Base-by-base conservation (phyloP, 2,888 invertebrate species). In the Stegophylla sp. region DNA sequence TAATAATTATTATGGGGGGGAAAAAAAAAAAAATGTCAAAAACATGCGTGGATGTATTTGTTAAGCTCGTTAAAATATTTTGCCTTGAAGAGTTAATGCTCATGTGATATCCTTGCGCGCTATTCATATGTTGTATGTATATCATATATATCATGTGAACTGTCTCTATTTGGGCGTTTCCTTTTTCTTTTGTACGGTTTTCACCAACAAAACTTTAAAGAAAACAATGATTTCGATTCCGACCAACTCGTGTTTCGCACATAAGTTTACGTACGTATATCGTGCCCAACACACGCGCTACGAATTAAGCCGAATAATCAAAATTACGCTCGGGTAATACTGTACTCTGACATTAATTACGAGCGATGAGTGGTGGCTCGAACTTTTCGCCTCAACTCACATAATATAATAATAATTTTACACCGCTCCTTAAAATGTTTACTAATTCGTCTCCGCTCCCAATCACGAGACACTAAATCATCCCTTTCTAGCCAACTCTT, bases 181-280 rank as follows among this genome's bases (percentile, higher is more conserved):
- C 34, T 63, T 12, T 59, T 72, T 7, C 20, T 72, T 48, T 63
- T 51, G 34, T 51, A 51, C 20, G 34, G 51, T 75, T 20, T 41
- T 63, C 41, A 41, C 7, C 2, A 51, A 75, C 48, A 51, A 51
- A 75, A 64, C 34, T 51, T 51, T 64, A 5, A 51, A 63, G 17
- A 13, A 48, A 51, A 63, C 63, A 63, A 63, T 51, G 48, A 75
- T 51, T 51, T 63, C 10, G 48, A 75, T 34, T 74, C 73, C 61
- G n/a, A 73, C 1, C 4, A 26, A 45, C 26, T 59, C 20, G 34
- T 53, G 17, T 71, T 43, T 26, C 7, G 26, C 41, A 26, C n/a
- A 26, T 59, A 17, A 73, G 41, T 45, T 43, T 43, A 0, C 13
- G 10, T 72, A 41, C 23, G 26, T 59, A 61, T 1, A 17, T 17